Percentiles rank a stretch among this genome's conserved stretches.
Conservation (phyloP, 1,140 invertebrate genomes). For the Drosophila arawakana region DNA sequence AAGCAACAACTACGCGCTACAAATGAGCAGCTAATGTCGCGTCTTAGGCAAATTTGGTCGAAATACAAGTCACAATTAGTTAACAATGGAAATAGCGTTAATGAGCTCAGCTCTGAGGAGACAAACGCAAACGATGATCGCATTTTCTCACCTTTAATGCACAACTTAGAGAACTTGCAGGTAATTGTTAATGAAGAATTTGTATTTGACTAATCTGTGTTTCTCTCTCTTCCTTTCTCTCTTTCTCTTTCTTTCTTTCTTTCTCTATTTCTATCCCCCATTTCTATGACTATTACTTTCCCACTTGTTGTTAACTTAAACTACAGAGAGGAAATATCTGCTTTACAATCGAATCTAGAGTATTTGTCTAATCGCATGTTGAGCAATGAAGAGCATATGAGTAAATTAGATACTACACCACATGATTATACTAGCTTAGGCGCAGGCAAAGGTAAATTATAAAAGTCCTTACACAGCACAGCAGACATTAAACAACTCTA, state of each 20-base stretch:
- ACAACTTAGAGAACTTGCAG: conserved; percentile 44
- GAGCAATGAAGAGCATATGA: conserved; percentile 79
- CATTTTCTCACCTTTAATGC: conserved; percentile 48
- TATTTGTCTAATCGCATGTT: conserved; percentile 85
- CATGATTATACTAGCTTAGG: conserved; percentile 79
- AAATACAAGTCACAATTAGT: conserved; percentile 84
- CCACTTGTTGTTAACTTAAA: neutral
- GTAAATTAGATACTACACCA: conserved; percentile 77
- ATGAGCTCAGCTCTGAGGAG: conserved; percentile 54
- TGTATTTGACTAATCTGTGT: conserved; percentile 50
- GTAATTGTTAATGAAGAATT: conserved; percentile 50
- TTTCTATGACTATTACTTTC: too few species aligned
- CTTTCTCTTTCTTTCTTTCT: conserved; percentile 42
- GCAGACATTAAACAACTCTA: conserved; percentile 9
- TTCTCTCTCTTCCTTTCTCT: conserved; percentile 46
- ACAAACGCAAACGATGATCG: conserved; percentile 43
- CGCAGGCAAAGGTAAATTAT: conserved; percentile 77
- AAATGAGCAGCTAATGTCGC: conserved; percentile 87
- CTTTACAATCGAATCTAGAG: conserved; percentile 86
- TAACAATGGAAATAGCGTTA: conserved; percentile 12
- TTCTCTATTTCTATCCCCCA: conserved; percentile 33
- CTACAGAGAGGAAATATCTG: conserved; percentile 86
- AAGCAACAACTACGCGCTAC: conserved; percentile 86
- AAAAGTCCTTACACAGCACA: neutral
- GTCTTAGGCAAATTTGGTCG: conserved; percentile 86